phyloP scores from a whole-genome alignment of 2,888 invertebrate species.

The Leptinotarsa tumamoca region DNA sequence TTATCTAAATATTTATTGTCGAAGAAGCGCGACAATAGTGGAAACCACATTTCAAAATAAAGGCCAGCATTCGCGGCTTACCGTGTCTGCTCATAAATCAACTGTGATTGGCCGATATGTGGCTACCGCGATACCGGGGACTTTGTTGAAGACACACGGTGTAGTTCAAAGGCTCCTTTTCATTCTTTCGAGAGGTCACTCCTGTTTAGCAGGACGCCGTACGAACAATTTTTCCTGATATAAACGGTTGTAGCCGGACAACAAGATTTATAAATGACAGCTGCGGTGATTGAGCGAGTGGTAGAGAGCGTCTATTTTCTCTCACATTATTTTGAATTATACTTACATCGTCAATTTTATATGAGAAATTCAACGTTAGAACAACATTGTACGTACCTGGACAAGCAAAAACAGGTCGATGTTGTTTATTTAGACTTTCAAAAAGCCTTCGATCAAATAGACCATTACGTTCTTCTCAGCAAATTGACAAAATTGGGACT shows the following conservation, averaged over 20 bases:
- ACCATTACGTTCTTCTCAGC: too few species aligned
- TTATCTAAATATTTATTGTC: conserved; percentile 59
- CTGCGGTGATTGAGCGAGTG: neutral
- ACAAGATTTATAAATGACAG: conserved; percentile 18
- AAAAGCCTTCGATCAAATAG: too few species aligned
- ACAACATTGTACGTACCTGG: too few species aligned
- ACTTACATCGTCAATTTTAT: neutral
- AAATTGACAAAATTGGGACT: too few species aligned
- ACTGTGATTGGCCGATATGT: conserved; percentile 51
- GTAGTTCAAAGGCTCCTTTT: conserved; percentile 24
- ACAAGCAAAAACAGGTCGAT: too few species aligned
- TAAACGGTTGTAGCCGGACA: conserved; percentile 10
- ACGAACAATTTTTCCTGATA: conserved; percentile 15
- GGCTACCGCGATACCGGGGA: conserved; percentile 41
- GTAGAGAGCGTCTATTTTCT: neutral
- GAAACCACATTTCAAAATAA: conserved; percentile 44
- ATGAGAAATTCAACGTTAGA: neutral
- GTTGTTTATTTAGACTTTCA: too few species aligned
- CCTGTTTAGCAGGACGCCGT: conserved; percentile 4
- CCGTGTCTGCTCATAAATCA: conserved; percentile 50
- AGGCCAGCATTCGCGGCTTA: conserved; percentile 47
- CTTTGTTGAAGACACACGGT: conserved; percentile 21
- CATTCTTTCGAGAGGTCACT: conserved; percentile 21
- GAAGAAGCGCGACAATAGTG: conserved; percentile 48
- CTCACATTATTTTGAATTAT: too few species aligned